phyloP scores from a whole-genome alignment of 2,113 vertebrate genomes.

The Electrona antarctica region DNA sequence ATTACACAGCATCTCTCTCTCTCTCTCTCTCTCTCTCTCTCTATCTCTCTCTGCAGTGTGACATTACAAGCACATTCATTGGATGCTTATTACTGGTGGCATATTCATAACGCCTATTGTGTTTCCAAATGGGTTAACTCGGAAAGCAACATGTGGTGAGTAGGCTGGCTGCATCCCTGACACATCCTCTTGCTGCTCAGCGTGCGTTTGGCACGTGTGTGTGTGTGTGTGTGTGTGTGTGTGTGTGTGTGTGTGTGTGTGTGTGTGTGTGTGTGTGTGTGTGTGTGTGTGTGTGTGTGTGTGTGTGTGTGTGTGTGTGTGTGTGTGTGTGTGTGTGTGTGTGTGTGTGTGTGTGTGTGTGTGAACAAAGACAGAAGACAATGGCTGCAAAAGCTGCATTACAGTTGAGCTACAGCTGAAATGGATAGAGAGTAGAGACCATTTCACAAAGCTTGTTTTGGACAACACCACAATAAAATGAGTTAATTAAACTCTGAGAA shows the following conservation, averaged over 20 bases:
- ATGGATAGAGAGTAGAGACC: neutral
- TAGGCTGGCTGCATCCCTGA: constrained; percentile 16
- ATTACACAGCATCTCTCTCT: neutral
- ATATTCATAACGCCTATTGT: constrained; percentile 8
- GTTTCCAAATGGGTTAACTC: constrained; percentile 24
- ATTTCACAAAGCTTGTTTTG: neutral
- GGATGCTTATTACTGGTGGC: constrained; percentile 2
- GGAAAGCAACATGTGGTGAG: constrained; percentile 35
- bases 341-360: neutral
- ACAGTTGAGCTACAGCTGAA: neutral
- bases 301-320: neutral
- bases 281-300: neutral
- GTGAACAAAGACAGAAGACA: no score
- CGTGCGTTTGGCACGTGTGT: neutral
- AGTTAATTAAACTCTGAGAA: no score
- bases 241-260: neutral
- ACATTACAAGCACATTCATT: neutral
- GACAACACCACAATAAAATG: neutral
- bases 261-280: neutral
- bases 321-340: neutral
- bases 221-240: constrained; percentile 8
- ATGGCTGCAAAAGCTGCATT: no score
- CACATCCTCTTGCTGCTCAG: constrained; percentile 31
- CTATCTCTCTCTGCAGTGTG: neutral
- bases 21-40: constrained; percentile 1